Base-by-base conservation (phyloP, 2,888 invertebrate genomes). In the Carabus problematicus region DNA sequence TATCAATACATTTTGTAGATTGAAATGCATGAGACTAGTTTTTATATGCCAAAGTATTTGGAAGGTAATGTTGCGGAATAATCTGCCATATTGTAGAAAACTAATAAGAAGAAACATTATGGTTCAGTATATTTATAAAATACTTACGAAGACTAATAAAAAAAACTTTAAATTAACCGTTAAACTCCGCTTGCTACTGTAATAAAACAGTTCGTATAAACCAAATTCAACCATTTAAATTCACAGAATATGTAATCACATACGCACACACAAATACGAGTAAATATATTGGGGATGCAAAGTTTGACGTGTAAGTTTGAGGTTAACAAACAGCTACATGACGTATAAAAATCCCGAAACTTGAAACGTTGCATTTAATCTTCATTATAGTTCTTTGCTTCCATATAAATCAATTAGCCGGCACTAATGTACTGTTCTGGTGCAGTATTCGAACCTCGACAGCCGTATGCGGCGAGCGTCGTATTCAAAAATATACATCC, bases 401-500 rank as follows among this genome's bases (percentile, higher is more conserved):
- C 52, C 67, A 60, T 67, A 67, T 67, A 67, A 67, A 67, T 67
- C 67, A 67, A 67, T 67, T 67, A 67, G 67, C 52, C 60, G 60
- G 52, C 67, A 67, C 67, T 67, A 67, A 67, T 67, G 67, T 60
- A 41, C 52, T 42, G 54, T 60, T 60, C 19, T 60, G 52, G 60
- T 52, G 18, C 39, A 18, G 56, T 19, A 55, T 64, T 67, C 67
- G 54, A 67, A 67, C 60, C 60, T 60, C 60, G 60, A 16, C 40
- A 41, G 67, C 39, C 16, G n/a, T 12, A 42, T 60, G 39, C 60
- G 60, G 14, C 43, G 12, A 43, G 66, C 60, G 60, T 42, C 60
- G 42, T 42, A 60, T 64, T 64, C 55, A 60, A 67, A 67, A 67
- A 67, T 67, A 60, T 60, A 60, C 67, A 67, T 67, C 66, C 67